Conservation (phyloP, 2,888 invertebrate species). For the Lasioglossum pauxillum region DNA sequence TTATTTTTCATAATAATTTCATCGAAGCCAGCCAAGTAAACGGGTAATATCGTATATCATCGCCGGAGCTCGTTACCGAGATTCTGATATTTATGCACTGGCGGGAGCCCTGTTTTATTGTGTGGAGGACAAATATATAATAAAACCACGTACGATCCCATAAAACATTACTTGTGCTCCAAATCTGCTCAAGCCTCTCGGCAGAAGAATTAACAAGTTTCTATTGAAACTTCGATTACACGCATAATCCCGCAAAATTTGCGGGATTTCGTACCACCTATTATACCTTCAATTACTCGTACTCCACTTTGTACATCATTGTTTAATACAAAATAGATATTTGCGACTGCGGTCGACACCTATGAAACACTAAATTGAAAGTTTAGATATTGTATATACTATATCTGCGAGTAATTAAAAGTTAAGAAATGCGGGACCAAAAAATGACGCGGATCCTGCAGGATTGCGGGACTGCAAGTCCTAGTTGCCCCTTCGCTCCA, state of each 20-base stretch:
- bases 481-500: background rate
- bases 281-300: no score
- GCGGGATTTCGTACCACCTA: no score
- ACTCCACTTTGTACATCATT: no score
- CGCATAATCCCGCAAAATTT: no score
- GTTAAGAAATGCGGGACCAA: no score
- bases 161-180: background rate
- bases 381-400: no score
- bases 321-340: no score
- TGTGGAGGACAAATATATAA: background rate
- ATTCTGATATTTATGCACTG: background rate
- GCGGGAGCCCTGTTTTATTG: background rate
- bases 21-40: background rate
- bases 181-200: background rate
- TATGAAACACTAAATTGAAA: no score
- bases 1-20: conserved; percentile 5
- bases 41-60: conserved; percentile 11
- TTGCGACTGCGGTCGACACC: no score
- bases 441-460: no score
- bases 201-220: background rate
- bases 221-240: background rate
- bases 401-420: no score
- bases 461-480: no score
- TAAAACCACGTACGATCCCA: background rate
- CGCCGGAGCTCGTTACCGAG: background rate